Conservation (phyloP, 1,140 invertebrate genomes). For the Drosophila burlai region DNA sequence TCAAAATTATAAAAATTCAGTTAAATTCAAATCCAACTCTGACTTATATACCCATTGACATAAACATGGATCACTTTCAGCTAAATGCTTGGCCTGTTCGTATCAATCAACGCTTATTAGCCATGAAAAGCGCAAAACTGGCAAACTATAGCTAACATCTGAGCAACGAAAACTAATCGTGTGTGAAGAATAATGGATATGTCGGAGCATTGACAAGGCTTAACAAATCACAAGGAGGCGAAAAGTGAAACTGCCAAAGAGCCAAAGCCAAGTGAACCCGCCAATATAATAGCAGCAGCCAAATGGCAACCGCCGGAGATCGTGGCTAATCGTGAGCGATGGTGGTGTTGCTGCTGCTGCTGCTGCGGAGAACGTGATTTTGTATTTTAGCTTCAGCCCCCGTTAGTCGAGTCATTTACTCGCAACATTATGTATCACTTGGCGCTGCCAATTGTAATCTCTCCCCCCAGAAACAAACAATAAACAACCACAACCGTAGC, state of each 20-base stretch:
- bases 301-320: constrained; percentile 52
- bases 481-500: constrained; percentile 4
- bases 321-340: constrained; percentile 74
- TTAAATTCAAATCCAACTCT: constrained; percentile 12
- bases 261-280: constrained; percentile 52
- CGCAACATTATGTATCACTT: constrained; percentile 76
- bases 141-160: constrained; percentile 18
- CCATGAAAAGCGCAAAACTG: constrained; percentile 33
- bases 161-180: constrained; percentile 63
- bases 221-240: constrained; percentile 71
- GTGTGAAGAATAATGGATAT: constrained; percentile 70
- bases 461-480: constrained; percentile 28
- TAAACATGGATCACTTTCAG: constrained; percentile 46
- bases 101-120: constrained; percentile 56
- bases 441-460: constrained; percentile 72
- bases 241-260: constrained; percentile 66
- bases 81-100: constrained; percentile 20
- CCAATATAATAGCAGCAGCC: constrained; percentile 17
- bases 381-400: constrained; percentile 42
- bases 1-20: constrained; percentile 6
- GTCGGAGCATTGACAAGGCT: constrained; percentile 64
- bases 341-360: constrained; percentile 23
- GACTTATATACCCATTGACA: constrained; percentile 37
- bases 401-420: constrained; percentile 63
- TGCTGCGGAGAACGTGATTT: constrained; percentile 65